Base-by-base conservation (phyloP, 2,888 invertebrate species). In the Sylvicola cinctus region DNA sequence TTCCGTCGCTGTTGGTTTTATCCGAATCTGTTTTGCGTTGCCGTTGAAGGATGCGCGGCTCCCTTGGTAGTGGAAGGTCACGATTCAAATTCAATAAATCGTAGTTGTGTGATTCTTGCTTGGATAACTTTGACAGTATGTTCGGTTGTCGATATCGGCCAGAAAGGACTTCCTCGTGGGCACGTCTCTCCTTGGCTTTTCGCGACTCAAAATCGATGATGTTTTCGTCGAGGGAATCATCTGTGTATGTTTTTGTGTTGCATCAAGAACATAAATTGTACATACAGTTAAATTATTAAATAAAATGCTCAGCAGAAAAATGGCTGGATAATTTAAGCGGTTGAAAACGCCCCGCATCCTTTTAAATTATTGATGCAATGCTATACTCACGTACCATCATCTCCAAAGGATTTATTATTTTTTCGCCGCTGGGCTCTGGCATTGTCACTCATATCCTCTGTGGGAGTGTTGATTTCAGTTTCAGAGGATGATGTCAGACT, bases 191-290 rank as follows among this genome's bases (percentile, higher is more conserved):
- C 41, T 58, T 58, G 1, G 57, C 51, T 7, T 55, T 48, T 2
- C 60, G 47, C 3, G 53, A 51, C 34, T 59, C 60, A 38, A 55
- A 58, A 39, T 58, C 58, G 34, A 58, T 55, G 41, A 55, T 54
- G 2, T 58, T 52, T 17, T 58, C 55, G 39, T 58, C 60, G 38
- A 58, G 51, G 14, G 52, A 48, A 35, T 57, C 58, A 34, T 54
- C 56, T 45, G 48, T 28, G 28, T 7, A n/a, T 28, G 28, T 4
- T 6, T 28, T 8, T 11, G 10, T 13, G 4, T 28, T 13, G 14
- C 28, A 28, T 28, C 28, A n/a, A 4, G 10, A 28, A 28, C 4
- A 28, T 28, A 28, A 28, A 5, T 28, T n/a, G 28, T 7, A 13
- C 4, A 28, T 28, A 8, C 7, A 25, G 25, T 25, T 7, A 7